Evolutionary conservation across 2,888 invertebrate genomes (phyloP).

Genomic region (Phortica okadai): DNA sequence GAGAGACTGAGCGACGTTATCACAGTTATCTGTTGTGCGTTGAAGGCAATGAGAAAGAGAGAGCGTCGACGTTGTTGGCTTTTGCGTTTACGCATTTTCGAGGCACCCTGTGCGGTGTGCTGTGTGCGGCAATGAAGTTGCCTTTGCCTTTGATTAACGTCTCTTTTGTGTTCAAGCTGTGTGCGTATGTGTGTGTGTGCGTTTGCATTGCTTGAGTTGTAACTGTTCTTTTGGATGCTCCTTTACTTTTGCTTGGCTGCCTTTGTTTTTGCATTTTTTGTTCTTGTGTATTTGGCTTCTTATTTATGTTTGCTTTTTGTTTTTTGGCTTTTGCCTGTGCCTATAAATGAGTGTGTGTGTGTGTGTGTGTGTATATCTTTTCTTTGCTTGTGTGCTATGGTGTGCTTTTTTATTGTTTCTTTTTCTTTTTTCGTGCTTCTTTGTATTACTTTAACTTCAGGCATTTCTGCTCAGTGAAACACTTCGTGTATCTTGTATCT

Average conservation of each 20-base stretch:
- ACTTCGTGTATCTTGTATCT: too few relatives aligned
- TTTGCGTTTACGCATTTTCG: background rate
- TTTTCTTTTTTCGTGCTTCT: too few relatives aligned
- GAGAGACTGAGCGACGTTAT: background rate
- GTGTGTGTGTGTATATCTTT: slow-evolving; percentile 38
- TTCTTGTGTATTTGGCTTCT: too few relatives aligned
- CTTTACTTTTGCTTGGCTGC: background rate
- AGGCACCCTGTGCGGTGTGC: background rate
- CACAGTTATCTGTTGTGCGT: background rate
- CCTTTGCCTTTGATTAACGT: too few relatives aligned
- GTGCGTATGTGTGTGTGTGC: background rate
- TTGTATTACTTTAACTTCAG: too few relatives aligned
- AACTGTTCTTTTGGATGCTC: background rate
- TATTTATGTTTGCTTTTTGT: too few relatives aligned
- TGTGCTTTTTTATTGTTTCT: too few relatives aligned
- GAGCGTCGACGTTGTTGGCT: background rate
- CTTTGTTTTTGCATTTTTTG: too few relatives aligned
- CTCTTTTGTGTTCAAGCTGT: background rate
- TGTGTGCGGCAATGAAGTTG: too few relatives aligned
- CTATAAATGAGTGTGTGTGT: background rate
- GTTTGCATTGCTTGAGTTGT: background rate
- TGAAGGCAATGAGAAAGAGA: background rate
- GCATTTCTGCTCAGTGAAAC: too few relatives aligned
- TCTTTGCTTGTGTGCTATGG: too few relatives aligned
- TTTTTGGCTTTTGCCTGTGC: too few relatives aligned